Evolutionary conservation across 2,797 vertebrate species (phyloP).

Genomic region (Columba guinea): DNA sequence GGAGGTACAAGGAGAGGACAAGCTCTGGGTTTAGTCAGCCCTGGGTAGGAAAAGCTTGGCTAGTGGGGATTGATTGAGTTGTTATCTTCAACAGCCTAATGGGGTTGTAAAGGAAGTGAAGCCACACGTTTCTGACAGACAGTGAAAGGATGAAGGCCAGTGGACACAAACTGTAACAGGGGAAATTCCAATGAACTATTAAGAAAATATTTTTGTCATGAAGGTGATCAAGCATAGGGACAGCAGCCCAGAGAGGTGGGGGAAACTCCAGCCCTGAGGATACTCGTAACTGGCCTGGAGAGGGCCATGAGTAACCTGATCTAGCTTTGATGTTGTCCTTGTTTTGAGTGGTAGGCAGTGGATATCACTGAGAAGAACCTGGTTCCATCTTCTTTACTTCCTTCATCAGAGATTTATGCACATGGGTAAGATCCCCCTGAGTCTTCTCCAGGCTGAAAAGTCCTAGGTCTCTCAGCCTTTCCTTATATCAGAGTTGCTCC

Average conservation of each 20-base stretch:
- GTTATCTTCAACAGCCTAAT: not conserved
- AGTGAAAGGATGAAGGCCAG: not conserved
- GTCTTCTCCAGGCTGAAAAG: not conserved
- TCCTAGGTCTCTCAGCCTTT: not conserved
- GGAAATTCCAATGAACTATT: not conserved
- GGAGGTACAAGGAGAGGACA: not conserved
- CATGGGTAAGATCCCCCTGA: not conserved
- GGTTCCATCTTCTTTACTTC: not conserved
- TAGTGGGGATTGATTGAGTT: fast-evolving
- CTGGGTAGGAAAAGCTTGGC: not conserved
- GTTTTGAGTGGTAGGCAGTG: not conserved
- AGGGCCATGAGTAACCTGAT: not conserved
- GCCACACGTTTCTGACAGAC: not conserved
- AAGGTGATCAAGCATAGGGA: not conserved
- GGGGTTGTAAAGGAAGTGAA: not conserved
- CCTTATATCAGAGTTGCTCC: not conserved
- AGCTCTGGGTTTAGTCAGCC: not conserved
- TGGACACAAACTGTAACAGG: not conserved
- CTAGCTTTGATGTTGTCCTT: not conserved
- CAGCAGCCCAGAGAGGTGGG: not conserved
- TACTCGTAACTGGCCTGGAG: not conserved
- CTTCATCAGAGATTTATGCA: not conserved
- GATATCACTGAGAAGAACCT: not conserved
- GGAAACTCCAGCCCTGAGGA: not conserved
- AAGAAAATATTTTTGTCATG: not conserved